phyloP scores from a whole-genome alignment of 2,113 vertebrate species.

The Amphiprion percula region DNA sequence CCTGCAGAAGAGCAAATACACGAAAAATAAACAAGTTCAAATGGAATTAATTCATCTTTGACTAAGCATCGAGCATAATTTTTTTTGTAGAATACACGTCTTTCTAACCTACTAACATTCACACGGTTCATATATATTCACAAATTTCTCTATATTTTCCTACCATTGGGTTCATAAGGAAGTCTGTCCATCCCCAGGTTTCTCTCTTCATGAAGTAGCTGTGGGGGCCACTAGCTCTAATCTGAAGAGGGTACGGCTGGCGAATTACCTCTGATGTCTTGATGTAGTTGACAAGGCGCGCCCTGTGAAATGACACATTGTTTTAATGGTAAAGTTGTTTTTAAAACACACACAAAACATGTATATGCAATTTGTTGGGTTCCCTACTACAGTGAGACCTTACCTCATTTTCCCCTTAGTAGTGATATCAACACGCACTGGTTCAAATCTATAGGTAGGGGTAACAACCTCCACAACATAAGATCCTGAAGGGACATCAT shows the following conservation, averaged over 20 bases:
- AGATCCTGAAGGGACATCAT: constrained; percentile 96
- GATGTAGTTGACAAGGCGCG: constrained; percentile 96
- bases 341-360: background rate
- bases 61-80: too few relatives aligned
- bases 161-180: constrained; percentile 99
- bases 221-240: constrained; percentile 92
- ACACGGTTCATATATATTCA: too few relatives aligned
- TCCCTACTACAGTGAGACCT: constrained; percentile 7
- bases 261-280: constrained; percentile 97
- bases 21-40: background rate
- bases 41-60: background rate
- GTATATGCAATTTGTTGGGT: background rate
- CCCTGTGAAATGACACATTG: constrained; percentile 80
- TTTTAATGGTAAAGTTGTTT: background rate
- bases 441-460: constrained; percentile 93
- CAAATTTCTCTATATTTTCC: constrained; percentile 28
- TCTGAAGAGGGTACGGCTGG: constrained; percentile 94
- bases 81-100: too few relatives aligned
- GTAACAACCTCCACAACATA: constrained; percentile 96
- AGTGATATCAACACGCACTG: constrained; percentile 97
- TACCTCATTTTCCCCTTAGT: constrained; percentile 99
- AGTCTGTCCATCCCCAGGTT: constrained; percentile 99
- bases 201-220: constrained; percentile 98
- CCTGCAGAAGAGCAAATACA: constrained; percentile 79
- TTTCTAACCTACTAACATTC: too few relatives aligned